Evolutionary conservation across 2,888 invertebrate genomes (phyloP), one percentile per base, ranked within the genome.

Genomic region (Cerastoderma edule): DNA sequence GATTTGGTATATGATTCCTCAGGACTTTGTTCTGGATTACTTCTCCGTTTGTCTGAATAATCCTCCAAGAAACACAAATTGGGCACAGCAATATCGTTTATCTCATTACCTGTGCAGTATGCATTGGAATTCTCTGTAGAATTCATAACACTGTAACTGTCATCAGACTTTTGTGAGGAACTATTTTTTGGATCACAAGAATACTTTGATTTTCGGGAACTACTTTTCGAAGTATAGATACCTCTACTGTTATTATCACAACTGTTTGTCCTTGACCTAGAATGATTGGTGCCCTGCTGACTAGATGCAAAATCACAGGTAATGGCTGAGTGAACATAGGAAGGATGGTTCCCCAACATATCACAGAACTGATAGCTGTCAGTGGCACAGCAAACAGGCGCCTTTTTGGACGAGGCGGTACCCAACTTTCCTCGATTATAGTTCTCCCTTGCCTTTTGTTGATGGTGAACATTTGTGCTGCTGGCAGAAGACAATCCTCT

Each of bases 141-240:
- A 46, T 39, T 39, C 44, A 71, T 71, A 64, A 65, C 64, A 71
- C 71, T 35, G 64, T 64, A 64, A 28, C 35, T 35, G 35, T 71
- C 71, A 28, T 44, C 44, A 24, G 64, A 64, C 10, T 50, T 24
- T 33, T 64, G 53, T 1, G 71, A 64, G n/a, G 53, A 48, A n/a
- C 53, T 4, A 22, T 50, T 50, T 27, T 33, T 28, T 32, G 30
- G 30, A 24, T 22, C 33, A 30, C 60, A 19, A 57, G 44, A 46
- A n/a, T 56, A 44, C 19, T 27, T 27, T 24, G 68, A 68, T 46
- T 60, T 68, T 35, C 53, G 22, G 27, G 39, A 50, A 64, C 54
- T 50, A 54, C 64, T 71, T 28, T 39, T 53, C 19, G 71, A 68
- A 13, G 16, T 57, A n/a, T 32, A 57, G 1, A 35, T 66, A 4